Evolutionary conservation across 2,888 invertebrate genomes (phyloP).

Genomic region (Acanthosoma haemorrhoidale): DNA sequence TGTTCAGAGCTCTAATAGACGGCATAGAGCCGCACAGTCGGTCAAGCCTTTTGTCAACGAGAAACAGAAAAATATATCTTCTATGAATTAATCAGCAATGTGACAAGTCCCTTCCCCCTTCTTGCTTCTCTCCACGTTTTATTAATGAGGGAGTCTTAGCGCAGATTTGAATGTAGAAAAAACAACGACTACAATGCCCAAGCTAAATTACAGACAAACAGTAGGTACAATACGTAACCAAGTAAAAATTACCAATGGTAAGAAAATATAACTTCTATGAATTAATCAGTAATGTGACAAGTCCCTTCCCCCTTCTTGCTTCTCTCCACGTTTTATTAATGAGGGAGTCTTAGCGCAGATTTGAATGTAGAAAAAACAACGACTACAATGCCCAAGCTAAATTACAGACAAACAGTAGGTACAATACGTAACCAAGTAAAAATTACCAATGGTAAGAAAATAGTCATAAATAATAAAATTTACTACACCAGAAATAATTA

Average conservation of each 20-base stretch:
- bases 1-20: neutral
- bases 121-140: neutral
- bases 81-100: neutral
- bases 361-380: neutral
- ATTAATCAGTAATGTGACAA: neutral
- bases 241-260: no score
- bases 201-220: no score
- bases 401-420: no score
- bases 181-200: neutral
- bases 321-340: neutral
- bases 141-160: neutral
- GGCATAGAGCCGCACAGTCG: neutral
- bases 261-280: neutral
- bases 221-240: no score
- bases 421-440: no score
- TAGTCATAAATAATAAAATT: no score
- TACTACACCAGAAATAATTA: no score
- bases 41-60: neutral
- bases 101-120: neutral
- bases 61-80: constrained; percentile 11
- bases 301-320: neutral
- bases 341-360: neutral
- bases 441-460: no score
- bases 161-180: neutral
- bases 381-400: no score